A percentile compares a stretch with the other conserved stretches of the same genome.
Evolutionary conservation across 2,113 vertebrate genomes (phyloP).

Genomic region (Sprattus sprattus): DNA sequence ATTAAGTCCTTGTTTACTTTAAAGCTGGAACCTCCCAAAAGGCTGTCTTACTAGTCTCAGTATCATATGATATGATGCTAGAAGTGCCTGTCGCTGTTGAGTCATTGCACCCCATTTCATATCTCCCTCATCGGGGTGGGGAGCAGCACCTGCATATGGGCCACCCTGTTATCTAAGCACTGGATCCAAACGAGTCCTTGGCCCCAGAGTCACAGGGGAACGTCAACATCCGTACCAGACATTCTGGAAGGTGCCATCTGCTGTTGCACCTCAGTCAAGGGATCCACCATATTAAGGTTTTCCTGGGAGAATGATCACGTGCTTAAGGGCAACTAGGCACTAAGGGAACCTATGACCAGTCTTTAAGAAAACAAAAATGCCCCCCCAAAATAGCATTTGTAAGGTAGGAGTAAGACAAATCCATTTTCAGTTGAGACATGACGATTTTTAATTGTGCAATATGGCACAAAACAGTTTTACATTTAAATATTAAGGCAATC

Average conservation of each 20-base stretch:
- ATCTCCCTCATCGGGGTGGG: constrained; percentile 44
- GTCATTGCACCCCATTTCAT: constrained; percentile 19
- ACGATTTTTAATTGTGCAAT: constrained; percentile 34
- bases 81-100: background rate
- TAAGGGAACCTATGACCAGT: background rate
- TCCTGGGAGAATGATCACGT: background rate
- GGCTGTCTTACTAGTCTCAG: background rate
- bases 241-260: constrained; percentile 30
- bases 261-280: constrained; percentile 1
- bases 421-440: constrained; percentile 26
- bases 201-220: constrained; percentile 31
- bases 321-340: background rate
- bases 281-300: constrained; percentile 6
- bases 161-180: constrained; percentile 43
- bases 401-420: background rate
- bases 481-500: constrained; percentile 29
- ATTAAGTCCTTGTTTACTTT: background rate
- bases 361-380: background rate
- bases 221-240: constrained; percentile 43
- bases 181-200: constrained; percentile 36
- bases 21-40: background rate
- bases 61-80: background rate
- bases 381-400: too few species aligned
- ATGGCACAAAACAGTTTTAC: constrained; percentile 17
- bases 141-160: constrained; percentile 52